Evolutionary conservation across 2,113 vertebrate genomes (phyloP).

Genomic region (Pleuronectes platessa): DNA sequence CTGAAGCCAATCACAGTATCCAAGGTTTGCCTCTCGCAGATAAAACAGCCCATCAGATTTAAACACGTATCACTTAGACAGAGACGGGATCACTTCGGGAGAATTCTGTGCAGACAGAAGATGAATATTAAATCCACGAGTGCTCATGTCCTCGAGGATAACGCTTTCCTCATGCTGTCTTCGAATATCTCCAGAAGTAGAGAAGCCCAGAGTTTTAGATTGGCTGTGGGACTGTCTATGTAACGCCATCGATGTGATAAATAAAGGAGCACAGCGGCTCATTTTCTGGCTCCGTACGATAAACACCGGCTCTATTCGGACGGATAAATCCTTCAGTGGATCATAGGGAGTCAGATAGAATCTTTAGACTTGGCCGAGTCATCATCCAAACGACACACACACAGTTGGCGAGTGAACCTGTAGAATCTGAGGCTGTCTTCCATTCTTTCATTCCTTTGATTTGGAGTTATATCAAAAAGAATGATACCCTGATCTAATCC

Average conservation of each 20-base stretch:
- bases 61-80: constrained; percentile 1
- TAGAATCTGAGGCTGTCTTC: constrained; percentile 1
- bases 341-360: constrained; percentile 24
- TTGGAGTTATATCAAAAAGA: not conserved
- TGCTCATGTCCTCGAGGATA: constrained; percentile 1
- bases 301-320: constrained; percentile 21
- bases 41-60: not conserved
- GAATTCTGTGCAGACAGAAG: not conserved
- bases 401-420: constrained; percentile 8
- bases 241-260: constrained; percentile 6
- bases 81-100: constrained; percentile 4
- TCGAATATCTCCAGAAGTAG: not conserved
- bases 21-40: constrained; percentile 79
- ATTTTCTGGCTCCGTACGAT: constrained; percentile 19
- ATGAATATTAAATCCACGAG: not conserved
- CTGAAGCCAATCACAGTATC: constrained; percentile 91
- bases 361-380: constrained; percentile 16
- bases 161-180: not conserved
- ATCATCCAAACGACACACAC: not conserved
- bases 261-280: constrained; percentile 20
- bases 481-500: not conserved
- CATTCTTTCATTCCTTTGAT: constrained; percentile 8
- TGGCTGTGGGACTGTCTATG: not conserved
- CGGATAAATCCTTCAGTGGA: constrained; percentile 11
- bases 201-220: constrained; percentile 9